Conservation (phyloP, 2,888 invertebrate species). For the Drosophila pseudotakahashii region DNA sequence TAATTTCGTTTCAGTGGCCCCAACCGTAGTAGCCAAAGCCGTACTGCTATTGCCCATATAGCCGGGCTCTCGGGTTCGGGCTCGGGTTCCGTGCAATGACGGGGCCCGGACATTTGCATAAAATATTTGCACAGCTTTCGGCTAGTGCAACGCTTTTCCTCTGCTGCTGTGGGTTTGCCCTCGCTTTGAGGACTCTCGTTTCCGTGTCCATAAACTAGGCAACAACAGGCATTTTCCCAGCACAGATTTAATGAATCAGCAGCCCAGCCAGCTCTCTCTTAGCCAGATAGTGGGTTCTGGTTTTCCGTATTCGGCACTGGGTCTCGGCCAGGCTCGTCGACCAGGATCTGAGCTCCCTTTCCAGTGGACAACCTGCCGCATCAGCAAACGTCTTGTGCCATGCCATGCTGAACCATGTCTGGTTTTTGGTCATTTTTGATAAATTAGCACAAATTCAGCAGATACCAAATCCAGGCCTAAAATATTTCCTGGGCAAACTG, state of each 20-base stretch:
- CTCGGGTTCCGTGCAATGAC: conserved; percentile 61
- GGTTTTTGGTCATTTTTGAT: conserved; percentile 62
- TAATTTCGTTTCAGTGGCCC: conserved; percentile 81
- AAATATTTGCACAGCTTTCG: conserved; percentile 82
- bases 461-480: conserved; percentile 42
- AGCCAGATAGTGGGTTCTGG: conserved; percentile 2
- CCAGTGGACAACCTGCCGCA: conserved; percentile 67
- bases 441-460: conserved; percentile 63
- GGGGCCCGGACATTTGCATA: conserved; percentile 79
- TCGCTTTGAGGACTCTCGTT: conserved; percentile 59
- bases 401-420: conserved; percentile 58
- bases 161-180: conserved; percentile 47
- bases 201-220: conserved; percentile 74
- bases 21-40: conserved; percentile 64
- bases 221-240: conserved; percentile 65
- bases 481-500: background rate
- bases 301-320: conserved; percentile 3
- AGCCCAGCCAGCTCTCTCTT: conserved; percentile 10
- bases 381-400: conserved; percentile 72
- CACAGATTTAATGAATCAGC: conserved; percentile 75
- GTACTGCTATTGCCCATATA: conserved; percentile 52
- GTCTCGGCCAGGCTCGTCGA: conserved; percentile 1
- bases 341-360: conserved; percentile 13
- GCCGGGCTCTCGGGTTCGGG: conserved; percentile 38
- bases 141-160: conserved; percentile 68